Base-by-base conservation (phyloP, 2,113 vertebrate species). In the Glaucidium brasilianum region DNA sequence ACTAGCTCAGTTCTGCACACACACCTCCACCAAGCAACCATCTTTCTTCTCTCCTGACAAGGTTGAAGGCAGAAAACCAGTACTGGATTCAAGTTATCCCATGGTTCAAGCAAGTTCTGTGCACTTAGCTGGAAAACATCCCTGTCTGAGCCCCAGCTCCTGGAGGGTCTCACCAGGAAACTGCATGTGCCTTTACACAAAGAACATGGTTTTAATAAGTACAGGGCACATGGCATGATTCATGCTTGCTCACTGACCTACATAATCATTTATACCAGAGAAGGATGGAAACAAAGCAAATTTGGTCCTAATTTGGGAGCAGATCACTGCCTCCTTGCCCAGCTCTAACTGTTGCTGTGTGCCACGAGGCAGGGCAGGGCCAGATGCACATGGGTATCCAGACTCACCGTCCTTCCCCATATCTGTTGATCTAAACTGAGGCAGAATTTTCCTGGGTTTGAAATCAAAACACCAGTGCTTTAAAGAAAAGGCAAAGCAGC, bases 211-310 rank as follows among this genome's bases (percentile, higher is more conserved):
- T 78, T 78, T 64, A 37, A 45, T 15, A 27, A 2, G 8, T 50
- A 78, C 29, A 39, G 73, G 43, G 43, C 52, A 78, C 43, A 41
- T 12, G 64, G 60, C 69, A 35, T 9, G 73, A 91, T 60, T 92
- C 80, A 68, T 20, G 60, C 73, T 47, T 82, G 43, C 84, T 78
- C 84, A 19, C 52, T 96, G 93, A 78, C 93, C 83, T 63, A 85
- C 62, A 45, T 1, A 60, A n/a, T 49, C 39, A 87, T 27, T 91
- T 39, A 19, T 60, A 68, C 89, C 84, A 72, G 27, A 34, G n/a
- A 0, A 0, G 52, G 32, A 39, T 68, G 77, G 77, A 75, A 89
- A 93, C 69, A 84, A 92, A 94, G 72, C 34, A 16, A 39, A 84
- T 64, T 10, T 41, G 39, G 10, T 49, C 13, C 59, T 78, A 35